Percentiles rank a stretch among this genome's conserved stretches.
Evolutionary conservation across 2,113 vertebrate species (phyloP).

Genomic region (Pithys albifrons): DNA sequence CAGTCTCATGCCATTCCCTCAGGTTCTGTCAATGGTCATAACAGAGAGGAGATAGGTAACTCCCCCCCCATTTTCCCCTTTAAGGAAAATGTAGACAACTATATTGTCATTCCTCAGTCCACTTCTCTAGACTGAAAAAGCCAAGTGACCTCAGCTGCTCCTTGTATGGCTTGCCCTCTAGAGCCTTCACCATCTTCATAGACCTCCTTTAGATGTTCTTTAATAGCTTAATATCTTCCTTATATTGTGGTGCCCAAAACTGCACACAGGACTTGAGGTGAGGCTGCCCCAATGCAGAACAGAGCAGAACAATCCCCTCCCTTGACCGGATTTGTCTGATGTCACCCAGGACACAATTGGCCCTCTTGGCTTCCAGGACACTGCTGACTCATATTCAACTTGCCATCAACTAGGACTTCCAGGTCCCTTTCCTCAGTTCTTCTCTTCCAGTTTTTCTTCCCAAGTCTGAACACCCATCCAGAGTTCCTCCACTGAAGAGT

Average conservation of each 20-base stretch:
- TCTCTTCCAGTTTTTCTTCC: neutral
- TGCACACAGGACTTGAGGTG: rapidly evolving
- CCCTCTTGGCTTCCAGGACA: neutral
- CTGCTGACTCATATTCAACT: neutral
- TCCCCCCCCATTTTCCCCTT: too few relatives aligned
- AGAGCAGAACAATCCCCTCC: too few relatives aligned
- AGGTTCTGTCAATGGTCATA: neutral
- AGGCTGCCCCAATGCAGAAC: neutral
- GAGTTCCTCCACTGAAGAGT: neutral
- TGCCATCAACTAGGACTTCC: neutral
- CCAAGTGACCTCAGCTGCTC: neutral
- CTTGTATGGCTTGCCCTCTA: neutral
- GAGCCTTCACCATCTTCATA: neutral
- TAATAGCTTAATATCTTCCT: neutral
- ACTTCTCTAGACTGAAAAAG: neutral
- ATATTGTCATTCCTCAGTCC: too few relatives aligned
- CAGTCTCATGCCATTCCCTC: neutral
- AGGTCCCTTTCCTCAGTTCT: rapidly evolving
- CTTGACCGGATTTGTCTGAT: neutral
- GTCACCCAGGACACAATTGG: neutral
- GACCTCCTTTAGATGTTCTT: too few relatives aligned
- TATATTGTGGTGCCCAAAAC: neutral
- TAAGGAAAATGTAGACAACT: neutral
- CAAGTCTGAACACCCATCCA: neutral
- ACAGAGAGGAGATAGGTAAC: neutral